These are phyloP conservation scores for Atrichornis clamosus DNA, from an alignment of 2,113 vertebrate genomes.

Conservation along the genomic window DNA sequence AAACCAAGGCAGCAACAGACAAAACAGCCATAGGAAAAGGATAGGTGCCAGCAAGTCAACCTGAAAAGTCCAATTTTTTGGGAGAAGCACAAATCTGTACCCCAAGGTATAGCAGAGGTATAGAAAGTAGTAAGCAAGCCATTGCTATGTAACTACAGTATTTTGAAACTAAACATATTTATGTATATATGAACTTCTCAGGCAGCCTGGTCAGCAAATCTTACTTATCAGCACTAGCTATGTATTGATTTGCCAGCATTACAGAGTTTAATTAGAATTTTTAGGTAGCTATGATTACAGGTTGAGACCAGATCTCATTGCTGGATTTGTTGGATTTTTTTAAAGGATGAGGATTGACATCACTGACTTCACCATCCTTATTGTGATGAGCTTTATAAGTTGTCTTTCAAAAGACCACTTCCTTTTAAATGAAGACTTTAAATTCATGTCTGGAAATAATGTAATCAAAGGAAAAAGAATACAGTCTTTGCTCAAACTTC, in stretches of 20 bases:
- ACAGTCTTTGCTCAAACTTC: not conserved
- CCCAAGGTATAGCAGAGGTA: not conserved
- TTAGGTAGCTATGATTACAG: not conserved
- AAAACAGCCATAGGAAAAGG: not conserved
- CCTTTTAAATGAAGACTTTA: not conserved
- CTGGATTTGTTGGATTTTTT: accelerated
- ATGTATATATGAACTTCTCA: not conserved
- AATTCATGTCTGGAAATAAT: not conserved
- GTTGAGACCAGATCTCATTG: not conserved
- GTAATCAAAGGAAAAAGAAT: not conserved
- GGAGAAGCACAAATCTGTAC: not conserved
- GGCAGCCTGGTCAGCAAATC: not conserved
- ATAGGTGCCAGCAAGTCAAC: not conserved
- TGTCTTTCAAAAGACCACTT: not conserved
- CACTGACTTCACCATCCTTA: not conserved
- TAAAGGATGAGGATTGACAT: not conserved
- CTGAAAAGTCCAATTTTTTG: not conserved
- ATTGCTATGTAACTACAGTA: not conserved
- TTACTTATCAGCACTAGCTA: not conserved
- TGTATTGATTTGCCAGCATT: not conserved
- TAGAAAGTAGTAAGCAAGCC: not conserved
- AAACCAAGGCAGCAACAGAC: not conserved
- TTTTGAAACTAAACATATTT: not conserved
- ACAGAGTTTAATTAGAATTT: not conserved
- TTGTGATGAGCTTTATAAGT: not conserved